Evolutionary conservation across 2,113 vertebrate species (phyloP).

Genomic region (Mesembrinibis cayennensis): DNA sequence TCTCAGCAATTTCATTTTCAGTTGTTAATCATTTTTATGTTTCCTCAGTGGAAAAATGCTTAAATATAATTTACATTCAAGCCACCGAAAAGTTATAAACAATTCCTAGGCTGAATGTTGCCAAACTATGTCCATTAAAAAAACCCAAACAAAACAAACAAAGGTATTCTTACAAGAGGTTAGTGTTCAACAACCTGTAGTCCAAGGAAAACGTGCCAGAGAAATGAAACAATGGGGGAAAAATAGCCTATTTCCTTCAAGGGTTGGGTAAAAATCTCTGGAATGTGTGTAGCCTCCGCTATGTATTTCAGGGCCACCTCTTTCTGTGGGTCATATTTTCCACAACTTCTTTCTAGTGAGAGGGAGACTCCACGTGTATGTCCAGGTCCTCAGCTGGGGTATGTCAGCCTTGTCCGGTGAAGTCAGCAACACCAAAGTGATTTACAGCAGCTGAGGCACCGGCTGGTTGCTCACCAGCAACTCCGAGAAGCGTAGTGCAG

Average conservation of each 20-base stretch:
- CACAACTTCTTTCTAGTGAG: neutral
- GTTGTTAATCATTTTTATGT: neutral
- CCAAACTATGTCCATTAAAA: neutral
- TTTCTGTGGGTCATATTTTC: neutral
- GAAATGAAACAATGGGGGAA: slow-evolving; percentile 25
- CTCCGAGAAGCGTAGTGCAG: neutral
- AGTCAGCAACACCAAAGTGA: neutral
- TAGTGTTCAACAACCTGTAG: neutral
- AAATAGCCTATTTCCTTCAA: slow-evolving; percentile 29
- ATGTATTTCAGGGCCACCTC: neutral
- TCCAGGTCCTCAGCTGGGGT: neutral
- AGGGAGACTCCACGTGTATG: rapidly evolving
- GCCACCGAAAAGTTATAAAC: neutral
- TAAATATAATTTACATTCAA: slow-evolving; percentile 15
- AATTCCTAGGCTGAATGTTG: neutral
- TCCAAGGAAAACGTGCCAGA: neutral
- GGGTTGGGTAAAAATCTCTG: slow-evolving; percentile 4
- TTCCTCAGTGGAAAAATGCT: slow-evolving; percentile 3
- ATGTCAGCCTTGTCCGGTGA: neutral
- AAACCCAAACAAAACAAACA: neutral
- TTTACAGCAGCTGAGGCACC: neutral
- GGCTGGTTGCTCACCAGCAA: neutral
- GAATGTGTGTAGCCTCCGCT: neutral
- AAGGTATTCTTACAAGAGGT: neutral
- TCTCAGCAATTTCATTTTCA: neutral